A percentile compares a stretch with the other conserved stretches of the same genome.
Evolutionary conservation across 2,113 vertebrate genomes (phyloP).

Genomic region (Desmodus rotundus): DNA sequence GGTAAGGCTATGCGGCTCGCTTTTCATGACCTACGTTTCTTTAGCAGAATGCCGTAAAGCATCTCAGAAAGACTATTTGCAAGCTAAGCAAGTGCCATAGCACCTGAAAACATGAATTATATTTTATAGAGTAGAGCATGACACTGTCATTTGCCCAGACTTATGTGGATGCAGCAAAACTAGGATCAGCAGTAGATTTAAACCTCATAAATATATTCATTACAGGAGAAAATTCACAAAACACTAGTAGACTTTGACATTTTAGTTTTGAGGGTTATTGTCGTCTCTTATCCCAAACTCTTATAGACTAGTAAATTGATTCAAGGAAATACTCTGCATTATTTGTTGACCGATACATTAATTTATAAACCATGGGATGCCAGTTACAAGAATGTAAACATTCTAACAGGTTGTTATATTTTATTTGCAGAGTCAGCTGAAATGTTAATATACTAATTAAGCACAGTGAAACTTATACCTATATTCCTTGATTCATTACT

Average conservation of each 20-base stretch:
- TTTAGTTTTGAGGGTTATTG: not conserved
- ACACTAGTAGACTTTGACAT: not conserved
- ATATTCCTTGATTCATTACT: not conserved
- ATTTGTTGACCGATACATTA: not conserved
- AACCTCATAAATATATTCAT: not conserved
- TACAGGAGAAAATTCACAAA: conserved; percentile 1
- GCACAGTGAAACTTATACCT: not conserved
- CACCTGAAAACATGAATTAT: conserved; percentile 1
- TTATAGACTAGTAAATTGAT: not conserved
- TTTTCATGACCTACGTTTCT: not conserved
- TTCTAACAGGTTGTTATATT: not conserved
- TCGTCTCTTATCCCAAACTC: not conserved
- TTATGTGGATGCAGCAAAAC: not conserved
- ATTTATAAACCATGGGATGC: not conserved
- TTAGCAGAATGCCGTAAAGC: not conserved
- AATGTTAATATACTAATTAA: not conserved
- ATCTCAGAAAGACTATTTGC: not conserved
- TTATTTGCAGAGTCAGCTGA: not conserved
- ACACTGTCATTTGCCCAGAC: not conserved
- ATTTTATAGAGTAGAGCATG: not conserved
- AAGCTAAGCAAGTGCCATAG: not conserved
- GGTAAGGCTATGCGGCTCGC: not conserved
- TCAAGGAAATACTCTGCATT: not conserved
- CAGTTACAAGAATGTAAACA: not conserved
- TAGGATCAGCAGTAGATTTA: not conserved